These are phyloP conservation scores for Cloeon dipterum DNA, from an alignment of 2,888 invertebrate genomes.

Conservation along the genomic window DNA sequence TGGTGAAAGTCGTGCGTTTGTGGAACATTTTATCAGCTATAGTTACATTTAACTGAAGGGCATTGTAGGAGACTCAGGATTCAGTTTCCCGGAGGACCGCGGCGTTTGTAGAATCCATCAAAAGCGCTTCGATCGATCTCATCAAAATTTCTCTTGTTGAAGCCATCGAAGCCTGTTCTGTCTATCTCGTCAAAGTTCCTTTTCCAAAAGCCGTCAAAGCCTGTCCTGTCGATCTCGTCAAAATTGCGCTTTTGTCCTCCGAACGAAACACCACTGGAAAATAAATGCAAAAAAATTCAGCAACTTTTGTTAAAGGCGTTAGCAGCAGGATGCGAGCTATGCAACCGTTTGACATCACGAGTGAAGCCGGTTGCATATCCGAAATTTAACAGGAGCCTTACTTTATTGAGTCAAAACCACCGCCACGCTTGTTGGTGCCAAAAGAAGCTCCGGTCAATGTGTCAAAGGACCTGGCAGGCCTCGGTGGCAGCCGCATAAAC, in stretches of 20 bases:
- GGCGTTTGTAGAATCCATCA: constrained; percentile 21
- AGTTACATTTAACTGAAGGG: too few species aligned
- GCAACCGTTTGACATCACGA: too few species aligned
- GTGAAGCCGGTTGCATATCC: too few species aligned
- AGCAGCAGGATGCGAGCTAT: too few species aligned
- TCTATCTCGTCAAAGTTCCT: constrained; percentile 43
- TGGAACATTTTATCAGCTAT: too few species aligned
- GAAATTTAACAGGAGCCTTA: constrained; percentile 8
- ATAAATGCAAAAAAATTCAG: background rate
- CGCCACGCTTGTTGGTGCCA: constrained; percentile 18
- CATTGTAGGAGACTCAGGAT: too few species aligned
- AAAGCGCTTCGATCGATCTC: constrained; percentile 23
- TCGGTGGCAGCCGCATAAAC: constrained; percentile 1
- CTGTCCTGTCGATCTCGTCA: constrained; percentile 34
- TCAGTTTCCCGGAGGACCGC: background rate
- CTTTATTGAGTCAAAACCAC: constrained; percentile 15
- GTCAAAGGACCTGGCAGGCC: constrained; percentile 19
- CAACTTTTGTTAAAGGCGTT: too few species aligned
- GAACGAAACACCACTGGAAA: constrained; percentile 16
- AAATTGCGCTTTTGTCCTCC: constrained; percentile 27
- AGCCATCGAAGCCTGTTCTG: constrained; percentile 31
- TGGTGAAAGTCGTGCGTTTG: too few species aligned
- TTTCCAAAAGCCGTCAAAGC: constrained; percentile 23
- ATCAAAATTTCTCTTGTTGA: constrained; percentile 24
- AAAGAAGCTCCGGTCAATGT: constrained; percentile 19